A percentile compares a stretch with the other conserved stretches of the same genome.
These are phyloP conservation scores for Coracias cyanogaster DNA, from an alignment of 2,797 vertebrate species.

Conservation along the genomic window DNA sequence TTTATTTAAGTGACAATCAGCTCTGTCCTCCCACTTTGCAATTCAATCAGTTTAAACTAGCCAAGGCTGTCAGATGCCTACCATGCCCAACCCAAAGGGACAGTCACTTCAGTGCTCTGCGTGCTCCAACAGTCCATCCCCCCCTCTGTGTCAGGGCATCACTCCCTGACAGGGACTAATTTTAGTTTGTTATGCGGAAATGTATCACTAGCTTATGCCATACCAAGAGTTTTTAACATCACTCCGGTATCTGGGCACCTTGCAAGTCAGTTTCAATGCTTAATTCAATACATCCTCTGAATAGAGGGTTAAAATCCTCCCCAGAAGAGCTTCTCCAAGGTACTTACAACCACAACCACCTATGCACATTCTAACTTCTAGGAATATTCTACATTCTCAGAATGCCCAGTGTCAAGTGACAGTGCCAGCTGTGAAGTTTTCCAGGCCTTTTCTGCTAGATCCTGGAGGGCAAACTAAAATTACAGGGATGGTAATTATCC, in stretches of 20 bases:
- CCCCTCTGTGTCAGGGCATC: not conserved
- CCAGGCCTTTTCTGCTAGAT: not conserved
- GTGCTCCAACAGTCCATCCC: not conserved
- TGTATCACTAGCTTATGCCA: not conserved
- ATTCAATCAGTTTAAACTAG: accelerated
- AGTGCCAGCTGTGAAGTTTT: not conserved
- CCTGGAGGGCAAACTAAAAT: not conserved
- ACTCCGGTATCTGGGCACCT: not conserved
- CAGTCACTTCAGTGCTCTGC: not conserved
- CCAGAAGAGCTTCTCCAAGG: not conserved
- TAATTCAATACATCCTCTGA: not conserved
- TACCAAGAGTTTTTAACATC: not conserved
- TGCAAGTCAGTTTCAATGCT: not conserved
- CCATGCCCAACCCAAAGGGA: not conserved
- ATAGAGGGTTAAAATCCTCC: not conserved
- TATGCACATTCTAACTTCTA: not conserved
- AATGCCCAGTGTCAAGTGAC: not conserved
- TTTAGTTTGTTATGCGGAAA: not conserved
- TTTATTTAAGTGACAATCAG: not conserved
- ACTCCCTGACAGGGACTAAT: not conserved
- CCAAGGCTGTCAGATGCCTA: not conserved
- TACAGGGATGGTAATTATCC: not conserved
- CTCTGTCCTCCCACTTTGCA: not conserved
- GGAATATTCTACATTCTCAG: not conserved
- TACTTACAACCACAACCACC: not conserved